Evolutionary conservation across 2,888 invertebrate genomes (phyloP).

Genomic region (Carcina quercana): DNA sequence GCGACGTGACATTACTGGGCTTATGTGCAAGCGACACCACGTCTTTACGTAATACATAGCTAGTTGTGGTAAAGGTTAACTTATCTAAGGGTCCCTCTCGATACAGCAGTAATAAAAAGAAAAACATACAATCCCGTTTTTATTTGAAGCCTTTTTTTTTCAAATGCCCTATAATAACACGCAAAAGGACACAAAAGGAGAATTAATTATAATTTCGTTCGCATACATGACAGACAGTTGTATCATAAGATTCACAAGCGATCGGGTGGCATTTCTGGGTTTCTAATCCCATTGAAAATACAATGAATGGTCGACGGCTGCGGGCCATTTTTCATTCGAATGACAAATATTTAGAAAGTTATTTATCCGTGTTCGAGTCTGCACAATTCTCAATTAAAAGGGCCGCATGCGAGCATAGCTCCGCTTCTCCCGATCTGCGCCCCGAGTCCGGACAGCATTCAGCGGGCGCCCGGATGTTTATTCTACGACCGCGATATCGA

Average conservation of each 20-base stretch:
- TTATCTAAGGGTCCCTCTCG: slow-evolving; percentile 13
- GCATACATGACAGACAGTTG: slow-evolving; percentile 35
- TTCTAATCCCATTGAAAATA: slow-evolving; percentile 65
- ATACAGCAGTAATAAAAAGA: slow-evolving; percentile 2
- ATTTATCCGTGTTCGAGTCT: slow-evolving; percentile 60
- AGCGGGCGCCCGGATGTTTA: slow-evolving; percentile 65
- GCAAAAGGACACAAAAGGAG: slow-evolving; percentile 32
- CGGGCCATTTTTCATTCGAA: slow-evolving; percentile 66
- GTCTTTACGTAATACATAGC: slow-evolving; percentile 40
- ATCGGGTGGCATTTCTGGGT: slow-evolving; percentile 61
- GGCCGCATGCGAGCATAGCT: slow-evolving; percentile 38
- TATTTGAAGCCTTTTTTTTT: too few species aligned
- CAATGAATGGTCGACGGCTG: slow-evolving; percentile 48
- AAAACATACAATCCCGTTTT: too few species aligned
- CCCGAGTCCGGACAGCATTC: slow-evolving; percentile 49
- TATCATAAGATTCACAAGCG: slow-evolving; percentile 44
- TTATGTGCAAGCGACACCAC: slow-evolving; percentile 31
- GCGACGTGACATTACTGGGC: slow-evolving; percentile 40
- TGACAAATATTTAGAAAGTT: slow-evolving; percentile 72
- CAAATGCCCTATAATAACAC: too few species aligned
- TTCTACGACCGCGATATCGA: slow-evolving; percentile 55
- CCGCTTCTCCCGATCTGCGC: slow-evolving; percentile 37
- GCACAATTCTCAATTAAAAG: slow-evolving; percentile 55
- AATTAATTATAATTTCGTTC: slow-evolving; percentile 47
- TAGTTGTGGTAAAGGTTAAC: slow-evolving; percentile 41